Conservation (phyloP, 2,797 vertebrate species). For the Morus bassanus region DNA sequence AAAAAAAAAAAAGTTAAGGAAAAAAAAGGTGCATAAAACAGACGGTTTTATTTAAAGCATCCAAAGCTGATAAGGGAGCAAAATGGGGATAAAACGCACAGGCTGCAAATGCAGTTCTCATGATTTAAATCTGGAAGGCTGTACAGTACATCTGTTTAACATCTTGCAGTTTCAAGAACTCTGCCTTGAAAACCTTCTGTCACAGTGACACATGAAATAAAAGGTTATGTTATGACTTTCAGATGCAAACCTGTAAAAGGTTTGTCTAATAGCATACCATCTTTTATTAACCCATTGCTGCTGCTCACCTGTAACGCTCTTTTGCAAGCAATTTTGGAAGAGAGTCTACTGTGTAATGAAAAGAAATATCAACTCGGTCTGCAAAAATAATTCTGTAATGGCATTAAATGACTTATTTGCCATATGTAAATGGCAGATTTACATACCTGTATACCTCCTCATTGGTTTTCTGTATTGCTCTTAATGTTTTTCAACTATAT, state of each 20-base stretch:
- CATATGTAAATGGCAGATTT: neutral
- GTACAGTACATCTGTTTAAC: conserved; percentile 75
- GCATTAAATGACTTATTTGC: neutral
- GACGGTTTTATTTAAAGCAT: conserved; percentile 34
- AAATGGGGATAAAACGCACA: conserved; percentile 43
- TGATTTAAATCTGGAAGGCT: conserved; percentile 72
- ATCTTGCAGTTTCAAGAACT: conserved; percentile 75
- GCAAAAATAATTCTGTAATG: conserved; percentile 12
- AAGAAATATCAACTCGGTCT: neutral
- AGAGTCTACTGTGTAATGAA: neutral
- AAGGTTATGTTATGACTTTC: conserved; percentile 78
- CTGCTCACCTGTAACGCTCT: conserved; percentile 40
- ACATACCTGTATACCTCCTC: neutral
- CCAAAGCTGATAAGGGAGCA: conserved; percentile 65
- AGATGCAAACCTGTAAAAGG: conserved; percentile 75
- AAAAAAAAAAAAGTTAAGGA: neutral
- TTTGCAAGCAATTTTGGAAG: neutral
- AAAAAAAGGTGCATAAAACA: neutral
- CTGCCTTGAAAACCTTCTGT: conserved; percentile 73
- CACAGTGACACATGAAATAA: conserved; percentile 72
- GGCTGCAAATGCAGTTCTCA: conserved; percentile 69
- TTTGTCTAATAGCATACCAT: conserved; percentile 65
- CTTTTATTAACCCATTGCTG: conserved; percentile 67
- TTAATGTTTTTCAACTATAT: neutral
- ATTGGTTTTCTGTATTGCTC: neutral